Percentiles rank a stretch among this genome's conserved stretches.
Evolutionary conservation across 1,140 invertebrate genomes (phyloP).

Genomic region (Vollenhovia emeryi): DNA sequence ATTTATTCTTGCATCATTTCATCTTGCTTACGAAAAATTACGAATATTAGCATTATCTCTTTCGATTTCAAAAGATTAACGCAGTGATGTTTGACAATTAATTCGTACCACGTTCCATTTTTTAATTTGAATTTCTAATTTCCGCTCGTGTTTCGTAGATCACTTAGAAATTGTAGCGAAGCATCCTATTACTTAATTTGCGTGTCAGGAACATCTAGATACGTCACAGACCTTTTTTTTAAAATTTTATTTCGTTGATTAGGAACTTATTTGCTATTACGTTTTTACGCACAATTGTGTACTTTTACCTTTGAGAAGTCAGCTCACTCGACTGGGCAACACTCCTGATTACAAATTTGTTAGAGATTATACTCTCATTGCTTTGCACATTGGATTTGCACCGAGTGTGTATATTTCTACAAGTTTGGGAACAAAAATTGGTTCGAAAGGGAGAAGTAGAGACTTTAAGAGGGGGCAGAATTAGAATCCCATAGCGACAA

Average conservation of each 20-base stretch:
- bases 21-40: conserved; percentile 23
- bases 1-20: conserved; percentile 8
- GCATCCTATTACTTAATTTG: conserved; percentile 61
- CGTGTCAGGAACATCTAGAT: neutral
- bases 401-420: conserved; percentile 60
- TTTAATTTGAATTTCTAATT: conserved; percentile 47
- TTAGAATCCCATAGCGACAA: conserved; percentile 84
- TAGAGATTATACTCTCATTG: conserved; percentile 65
- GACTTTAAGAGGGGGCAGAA: conserved; percentile 72
- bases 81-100: neutral
- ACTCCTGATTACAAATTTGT: conserved; percentile 65
- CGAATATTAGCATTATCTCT: neutral
- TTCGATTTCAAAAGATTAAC: neutral
- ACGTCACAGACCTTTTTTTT: conserved; percentile 4
- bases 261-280: conserved; percentile 50
- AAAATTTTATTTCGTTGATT: conserved; percentile 27
- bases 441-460: conserved; percentile 73
- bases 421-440: conserved; percentile 67
- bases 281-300: conserved; percentile 67
- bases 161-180: conserved; percentile 19
- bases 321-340: conserved; percentile 62
- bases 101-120: neutral
- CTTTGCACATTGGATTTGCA: conserved; percentile 73
- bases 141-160: neutral
- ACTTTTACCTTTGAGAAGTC: conserved; percentile 55